These are phyloP conservation scores for Adineta ricciae DNA, from an alignment of 2,888 invertebrate genomes.

Conservation along the genomic window DNA sequence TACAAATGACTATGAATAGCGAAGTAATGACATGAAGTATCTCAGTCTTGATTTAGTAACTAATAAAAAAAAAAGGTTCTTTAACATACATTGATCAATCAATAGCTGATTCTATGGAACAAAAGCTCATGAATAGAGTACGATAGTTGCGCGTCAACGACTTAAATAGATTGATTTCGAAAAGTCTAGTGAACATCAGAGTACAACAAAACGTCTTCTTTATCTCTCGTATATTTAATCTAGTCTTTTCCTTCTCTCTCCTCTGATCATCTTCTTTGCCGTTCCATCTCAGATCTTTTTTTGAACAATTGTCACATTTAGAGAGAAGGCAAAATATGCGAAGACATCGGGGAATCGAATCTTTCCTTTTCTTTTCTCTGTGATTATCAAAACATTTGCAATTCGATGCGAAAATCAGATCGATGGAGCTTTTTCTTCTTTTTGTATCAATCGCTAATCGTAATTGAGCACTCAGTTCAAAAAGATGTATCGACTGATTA, in stretches of 20 bases:
- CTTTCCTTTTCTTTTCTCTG: background rate
- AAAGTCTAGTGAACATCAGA: background rate
- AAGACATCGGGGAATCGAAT: background rate
- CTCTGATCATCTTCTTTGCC: too few relatives aligned
- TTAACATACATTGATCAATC: background rate
- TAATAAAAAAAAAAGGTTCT: background rate
- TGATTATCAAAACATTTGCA: background rate
- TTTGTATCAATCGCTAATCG: background rate
- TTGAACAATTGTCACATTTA: background rate
- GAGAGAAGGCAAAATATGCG: background rate
- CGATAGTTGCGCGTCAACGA: constrained; percentile 1
- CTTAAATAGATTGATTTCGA: constrained; percentile 2
- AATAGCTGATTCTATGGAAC: background rate
- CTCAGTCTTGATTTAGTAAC: background rate
- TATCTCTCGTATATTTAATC: background rate
- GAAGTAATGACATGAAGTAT: too few relatives aligned
- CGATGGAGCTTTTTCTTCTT: background rate
- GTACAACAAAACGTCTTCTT: background rate
- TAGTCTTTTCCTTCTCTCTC: background rate
- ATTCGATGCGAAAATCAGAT: background rate
- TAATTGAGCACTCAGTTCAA: background rate
- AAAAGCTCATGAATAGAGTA: background rate
- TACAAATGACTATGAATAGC: background rate
- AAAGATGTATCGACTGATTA: background rate
- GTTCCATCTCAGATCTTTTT: background rate